Evolutionary conservation across 2,888 invertebrate genomes (phyloP).

Genomic region (Synergus gifuensis): DNA sequence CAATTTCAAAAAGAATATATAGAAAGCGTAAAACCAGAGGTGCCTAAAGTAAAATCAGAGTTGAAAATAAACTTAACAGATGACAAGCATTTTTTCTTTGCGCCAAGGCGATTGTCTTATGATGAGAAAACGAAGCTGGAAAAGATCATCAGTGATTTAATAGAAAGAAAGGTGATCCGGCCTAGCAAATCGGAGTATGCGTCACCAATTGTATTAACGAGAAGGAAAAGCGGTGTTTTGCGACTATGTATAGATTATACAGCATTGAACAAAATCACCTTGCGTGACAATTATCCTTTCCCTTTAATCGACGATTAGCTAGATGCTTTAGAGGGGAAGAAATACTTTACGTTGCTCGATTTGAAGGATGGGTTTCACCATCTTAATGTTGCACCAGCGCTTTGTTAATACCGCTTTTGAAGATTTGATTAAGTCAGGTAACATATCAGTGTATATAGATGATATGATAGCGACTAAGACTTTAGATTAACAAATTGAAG

Average conservation of each 20-base stretch:
- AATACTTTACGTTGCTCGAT: constrained; percentile 63
- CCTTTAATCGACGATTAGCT: constrained; percentile 63
- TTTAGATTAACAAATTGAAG: too few species aligned
- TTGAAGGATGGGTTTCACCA: constrained; percentile 67
- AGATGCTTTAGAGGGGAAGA: constrained; percentile 60
- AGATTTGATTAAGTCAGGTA: too few species aligned
- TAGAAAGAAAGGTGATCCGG: constrained; percentile 46
- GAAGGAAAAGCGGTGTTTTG: constrained; percentile 59
- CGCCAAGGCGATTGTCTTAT: too few species aligned
- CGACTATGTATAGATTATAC: constrained; percentile 64
- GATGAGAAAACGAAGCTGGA: constrained; percentile 41
- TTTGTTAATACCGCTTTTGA: not conserved
- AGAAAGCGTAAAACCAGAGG: not conserved
- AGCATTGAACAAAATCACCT: constrained; percentile 59
- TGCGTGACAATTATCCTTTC: constrained; percentile 58
- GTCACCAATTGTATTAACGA: constrained; percentile 58
- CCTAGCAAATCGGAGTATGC: constrained; percentile 46
- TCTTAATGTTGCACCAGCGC: not conserved
- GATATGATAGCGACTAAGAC: too few species aligned
- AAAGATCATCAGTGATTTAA: constrained; percentile 43
- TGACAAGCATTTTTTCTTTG: too few species aligned
- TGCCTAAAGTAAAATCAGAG: not conserved
- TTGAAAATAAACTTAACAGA: too few species aligned
- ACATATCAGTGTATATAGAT: too few species aligned
- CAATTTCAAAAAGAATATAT: not conserved